Evolutionary conservation across 2,113 vertebrate genomes (phyloP).

Genomic region (Anoura caudifer): DNA sequence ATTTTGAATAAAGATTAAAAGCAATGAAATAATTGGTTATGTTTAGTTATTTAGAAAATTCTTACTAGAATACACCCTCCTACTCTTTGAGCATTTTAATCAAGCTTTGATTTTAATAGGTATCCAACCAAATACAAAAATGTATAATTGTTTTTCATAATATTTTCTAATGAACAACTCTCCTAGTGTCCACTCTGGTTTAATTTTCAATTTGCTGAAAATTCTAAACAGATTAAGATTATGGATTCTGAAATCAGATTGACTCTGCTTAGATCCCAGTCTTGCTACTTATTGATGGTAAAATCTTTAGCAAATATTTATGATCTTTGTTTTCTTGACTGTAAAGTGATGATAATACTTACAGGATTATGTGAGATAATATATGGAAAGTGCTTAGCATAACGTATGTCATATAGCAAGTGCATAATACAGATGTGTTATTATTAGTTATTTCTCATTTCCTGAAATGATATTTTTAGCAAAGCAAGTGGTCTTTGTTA

Average conservation of each 20-base stretch:
- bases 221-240: neutral
- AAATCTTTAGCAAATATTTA: neutral
- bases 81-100: neutral
- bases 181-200: neutral
- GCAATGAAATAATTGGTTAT: constrained; percentile 16
- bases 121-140: neutral
- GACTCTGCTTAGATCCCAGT: neutral
- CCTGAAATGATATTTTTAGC: neutral
- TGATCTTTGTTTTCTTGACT: neutral
- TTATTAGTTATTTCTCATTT: neutral
- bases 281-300: neutral
- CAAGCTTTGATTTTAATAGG: neutral
- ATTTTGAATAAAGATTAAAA: constrained; percentile 15
- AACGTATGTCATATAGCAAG: neutral
- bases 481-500: neutral
- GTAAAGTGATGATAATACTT: neutral
- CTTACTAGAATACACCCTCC: neutral
- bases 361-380: neutral
- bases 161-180: neutral
- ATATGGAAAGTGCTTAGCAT: neutral
- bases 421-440: neutral
- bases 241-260: constrained; percentile 11
- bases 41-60: constrained; percentile 17
- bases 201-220: constrained; percentile 28
- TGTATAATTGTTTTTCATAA: neutral